Percentiles rank a stretch among this genome's conserved stretches.
Conservation (phyloP, 2,888 invertebrate genomes). For the Amblyjoppa fuscipennis region DNA sequence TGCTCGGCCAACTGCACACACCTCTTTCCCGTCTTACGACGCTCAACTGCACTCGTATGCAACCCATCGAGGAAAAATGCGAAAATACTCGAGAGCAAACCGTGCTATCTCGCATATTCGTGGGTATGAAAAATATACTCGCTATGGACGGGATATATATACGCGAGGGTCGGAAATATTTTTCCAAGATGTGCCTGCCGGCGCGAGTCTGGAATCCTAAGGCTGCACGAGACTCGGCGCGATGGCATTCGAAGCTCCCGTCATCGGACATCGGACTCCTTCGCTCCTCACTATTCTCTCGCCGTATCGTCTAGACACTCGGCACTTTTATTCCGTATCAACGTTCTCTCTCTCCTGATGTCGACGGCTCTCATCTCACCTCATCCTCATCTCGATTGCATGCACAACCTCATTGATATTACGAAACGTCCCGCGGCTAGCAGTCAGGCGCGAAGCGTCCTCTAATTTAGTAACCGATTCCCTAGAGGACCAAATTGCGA, state of each 20-base stretch:
- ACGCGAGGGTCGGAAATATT: not conserved
- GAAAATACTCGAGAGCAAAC: conserved; percentile 4
- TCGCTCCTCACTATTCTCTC: not conserved
- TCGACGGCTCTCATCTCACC: not conserved
- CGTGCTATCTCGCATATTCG: conserved; percentile 5
- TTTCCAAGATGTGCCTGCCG: conserved; percentile 3
- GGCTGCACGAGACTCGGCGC: not conserved
- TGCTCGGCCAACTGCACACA: conserved; percentile 19
- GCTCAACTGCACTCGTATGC: conserved; percentile 8
- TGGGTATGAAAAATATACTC: conserved; percentile 2
- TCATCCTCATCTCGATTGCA: not conserved
- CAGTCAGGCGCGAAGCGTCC: not conserved
- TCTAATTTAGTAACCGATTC: not conserved
- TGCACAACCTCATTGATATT: not conserved
- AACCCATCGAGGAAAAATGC: conserved; percentile 23
- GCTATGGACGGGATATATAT: not conserved
- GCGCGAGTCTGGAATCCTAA: not conserved
- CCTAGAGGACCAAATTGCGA: not conserved
- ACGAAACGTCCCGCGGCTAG: not conserved
- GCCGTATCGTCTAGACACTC: not conserved
- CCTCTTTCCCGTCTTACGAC: conserved; percentile 2
- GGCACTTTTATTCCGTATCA: not conserved
- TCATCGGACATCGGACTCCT: not conserved
- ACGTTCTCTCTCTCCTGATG: not conserved
- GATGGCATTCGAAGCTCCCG: not conserved